A percentile compares a stretch with the other conserved stretches of the same genome.
Conservation (phyloP, 1,140 invertebrate species). For the Neodiprion pinetum region DNA sequence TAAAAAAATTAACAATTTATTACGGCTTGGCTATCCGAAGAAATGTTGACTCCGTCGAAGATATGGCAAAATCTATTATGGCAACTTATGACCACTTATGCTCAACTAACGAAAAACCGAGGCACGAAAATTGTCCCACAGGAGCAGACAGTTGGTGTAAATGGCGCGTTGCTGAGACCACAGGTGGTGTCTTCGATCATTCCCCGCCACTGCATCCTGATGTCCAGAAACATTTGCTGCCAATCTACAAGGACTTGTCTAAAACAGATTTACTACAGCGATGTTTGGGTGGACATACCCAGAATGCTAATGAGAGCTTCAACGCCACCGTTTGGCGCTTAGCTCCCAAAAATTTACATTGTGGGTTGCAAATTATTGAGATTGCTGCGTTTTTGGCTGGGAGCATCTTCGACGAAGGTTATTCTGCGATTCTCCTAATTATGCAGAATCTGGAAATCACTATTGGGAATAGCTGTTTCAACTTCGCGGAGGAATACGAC, state of each 20-base stretch:
- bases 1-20: conserved; percentile 24
- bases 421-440: conserved; percentile 7
- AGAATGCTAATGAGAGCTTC: conserved; percentile 34
- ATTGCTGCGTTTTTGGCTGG: conserved; percentile 20
- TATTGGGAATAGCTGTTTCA: neutral
- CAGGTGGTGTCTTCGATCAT: conserved; percentile 17
- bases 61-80: conserved; percentile 33
- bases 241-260: conserved; percentile 29
- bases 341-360: conserved; percentile 22
- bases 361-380: conserved; percentile 23
- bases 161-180: conserved; percentile 15
- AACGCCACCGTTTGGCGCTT: conserved; percentile 27
- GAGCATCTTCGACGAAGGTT: conserved; percentile 23
- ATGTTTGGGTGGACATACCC: conserved; percentile 35
- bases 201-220: conserved; percentile 23
- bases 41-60: conserved; percentile 24
- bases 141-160: conserved; percentile 26
- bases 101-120: conserved; percentile 29
- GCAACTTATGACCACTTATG: conserved; percentile 28
- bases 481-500: too few relatives aligned
- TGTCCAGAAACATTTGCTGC: conserved; percentile 24
- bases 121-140: conserved; percentile 25
- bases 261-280: conserved; percentile 18
- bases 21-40: conserved; percentile 30
- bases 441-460: conserved; percentile 1